Evolutionary conservation across 2,113 vertebrate genomes (phyloP).

Genomic region (Muntiacus muntjak): DNA sequence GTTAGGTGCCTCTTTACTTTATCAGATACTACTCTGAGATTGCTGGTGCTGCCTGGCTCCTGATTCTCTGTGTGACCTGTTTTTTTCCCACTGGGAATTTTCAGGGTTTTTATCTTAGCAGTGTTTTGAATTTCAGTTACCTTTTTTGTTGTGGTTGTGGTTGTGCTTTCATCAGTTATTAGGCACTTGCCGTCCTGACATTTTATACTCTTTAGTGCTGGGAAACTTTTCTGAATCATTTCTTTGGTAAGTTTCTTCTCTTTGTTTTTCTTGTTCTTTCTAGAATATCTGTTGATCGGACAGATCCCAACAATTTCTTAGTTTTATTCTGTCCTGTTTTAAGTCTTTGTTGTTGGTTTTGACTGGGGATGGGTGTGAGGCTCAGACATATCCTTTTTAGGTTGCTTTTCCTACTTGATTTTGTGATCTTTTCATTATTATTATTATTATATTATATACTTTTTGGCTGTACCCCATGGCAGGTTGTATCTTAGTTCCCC

Average conservation of each 20-base stretch:
- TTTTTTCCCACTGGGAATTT: conserved; percentile 18
- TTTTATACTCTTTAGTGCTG: not conserved
- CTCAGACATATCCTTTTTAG: not conserved
- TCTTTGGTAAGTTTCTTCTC: not conserved
- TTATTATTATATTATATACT: not conserved
- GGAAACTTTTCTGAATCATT: conserved; percentile 11
- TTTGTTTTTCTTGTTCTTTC: not conserved
- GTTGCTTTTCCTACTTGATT: not conserved
- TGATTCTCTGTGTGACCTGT: not conserved
- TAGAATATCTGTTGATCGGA: not conserved
- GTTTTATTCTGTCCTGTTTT: not conserved
- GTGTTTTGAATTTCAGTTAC: conserved; percentile 32
- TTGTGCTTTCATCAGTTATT: not conserved
- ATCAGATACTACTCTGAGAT: not conserved
- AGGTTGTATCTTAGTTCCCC: not conserved
- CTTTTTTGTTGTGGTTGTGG: not conserved
- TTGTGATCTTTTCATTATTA: not conserved
- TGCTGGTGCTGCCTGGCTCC: conserved; percentile 1
- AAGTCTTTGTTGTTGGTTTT: not conserved
- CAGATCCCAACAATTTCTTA: not conserved
- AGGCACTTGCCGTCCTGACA: not conserved
- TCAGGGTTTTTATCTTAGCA: conserved; percentile 7
- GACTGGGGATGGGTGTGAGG: too few relatives aligned
- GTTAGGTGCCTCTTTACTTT: not conserved
- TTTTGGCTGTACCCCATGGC: not conserved